Percentiles rank a stretch among this genome's conserved stretches.
Conservation (phyloP, 1,140 invertebrate genomes). For the Anastrepha obliqua region DNA sequence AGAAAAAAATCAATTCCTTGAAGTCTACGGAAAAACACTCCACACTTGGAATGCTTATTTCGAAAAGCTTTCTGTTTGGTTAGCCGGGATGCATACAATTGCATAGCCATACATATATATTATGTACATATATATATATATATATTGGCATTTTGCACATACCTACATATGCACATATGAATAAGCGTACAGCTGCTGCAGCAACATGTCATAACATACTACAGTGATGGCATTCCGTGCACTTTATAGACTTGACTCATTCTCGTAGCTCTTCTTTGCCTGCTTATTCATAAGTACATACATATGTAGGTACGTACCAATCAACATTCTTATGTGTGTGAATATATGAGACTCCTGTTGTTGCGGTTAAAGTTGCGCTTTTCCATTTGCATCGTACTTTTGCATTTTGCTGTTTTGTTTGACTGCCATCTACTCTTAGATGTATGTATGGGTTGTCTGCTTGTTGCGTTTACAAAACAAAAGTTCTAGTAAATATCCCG, state of each 20-base stretch:
- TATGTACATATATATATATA: too few species aligned
- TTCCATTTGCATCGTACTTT: constrained; percentile 29
- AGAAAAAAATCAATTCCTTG: too few species aligned
- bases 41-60: too few species aligned
- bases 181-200: too few species aligned
- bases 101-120: too few species aligned
- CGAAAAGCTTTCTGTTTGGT: too few species aligned
- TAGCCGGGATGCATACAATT: too few species aligned
- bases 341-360: constrained; percentile 26
- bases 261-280: neutral
- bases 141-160: too few species aligned
- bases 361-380: constrained; percentile 34
- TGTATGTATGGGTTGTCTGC: neutral
- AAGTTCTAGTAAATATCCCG: neutral
- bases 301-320: neutral
- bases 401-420: constrained; percentile 13
- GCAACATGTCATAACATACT: neutral
- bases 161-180: too few species aligned
- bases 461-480: neutral
- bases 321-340: neutral
- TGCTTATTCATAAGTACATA: neutral
- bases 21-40: too few species aligned
- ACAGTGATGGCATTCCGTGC: neutral
- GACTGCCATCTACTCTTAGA: neutral
- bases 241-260: neutral